Base-by-base conservation (phyloP, 2,888 invertebrate genomes). In the Beris chalybata region DNA sequence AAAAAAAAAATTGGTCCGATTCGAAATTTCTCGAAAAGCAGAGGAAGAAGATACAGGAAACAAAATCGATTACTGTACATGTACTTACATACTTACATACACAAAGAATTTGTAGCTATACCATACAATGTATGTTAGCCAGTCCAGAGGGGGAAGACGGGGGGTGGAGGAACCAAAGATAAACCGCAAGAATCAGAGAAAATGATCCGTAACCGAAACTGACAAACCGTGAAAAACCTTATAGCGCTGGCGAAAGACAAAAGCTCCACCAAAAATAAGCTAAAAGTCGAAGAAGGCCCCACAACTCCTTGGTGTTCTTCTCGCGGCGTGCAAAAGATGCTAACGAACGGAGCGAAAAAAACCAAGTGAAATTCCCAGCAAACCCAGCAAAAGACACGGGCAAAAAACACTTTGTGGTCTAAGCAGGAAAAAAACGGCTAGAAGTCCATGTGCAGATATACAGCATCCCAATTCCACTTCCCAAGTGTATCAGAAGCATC, bases 191-290 rank as follows among this genome's bases (percentile, higher is more conserved):
- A 69, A 67, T 69, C 66, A 57, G 64, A 64, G 66, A 66, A 67
- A 69, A 69, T 67, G 67, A 69, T 69, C 67, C 69, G 67, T 69
- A 67, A 67, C 69, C 59, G 64, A 67, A 69, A 67, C 66, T 69
- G 69, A 69, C 67, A 69, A 67, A 66, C 66, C 69, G 59, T 69
- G 67, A 69, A 69, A 69, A 65, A 47, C 53, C 61, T 50, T 61
- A 22, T 22, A 12, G 15, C 61, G 31, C 57, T 22, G 22, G 22
- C 57, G 30, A 47, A 57, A 65, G 47, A 65, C 57, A 50, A 56
- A 65, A 65, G 57, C 65, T 55, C 44, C 57, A 13, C 48, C 48
- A n/a, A 48, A 65, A 48, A 65, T 48, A 55, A 65, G 64, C 22
- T 12, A 64, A 53, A 53, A 13, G n/a, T 22, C 38, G 32, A 32